Evolutionary conservation across 2,797 vertebrate species (phyloP), one percentile per base, ranked within the genome.

Genomic region (Sebastes reedi): DNA sequence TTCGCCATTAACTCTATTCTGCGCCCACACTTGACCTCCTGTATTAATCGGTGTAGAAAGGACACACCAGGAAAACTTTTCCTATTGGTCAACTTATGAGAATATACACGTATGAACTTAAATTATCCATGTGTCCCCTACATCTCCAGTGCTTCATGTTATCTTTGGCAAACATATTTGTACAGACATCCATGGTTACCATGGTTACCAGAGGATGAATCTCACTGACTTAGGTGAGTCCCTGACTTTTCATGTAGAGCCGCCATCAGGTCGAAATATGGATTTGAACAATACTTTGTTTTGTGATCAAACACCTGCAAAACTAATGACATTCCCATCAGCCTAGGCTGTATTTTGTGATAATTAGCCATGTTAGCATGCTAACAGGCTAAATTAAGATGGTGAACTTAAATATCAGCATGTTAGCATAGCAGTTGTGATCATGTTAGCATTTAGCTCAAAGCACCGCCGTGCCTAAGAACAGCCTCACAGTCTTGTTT

Each of bases 1-100:
- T 77, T 79, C n/a, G 8, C 27, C 77, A 83, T 89, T 88, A 85
- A 83, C 69, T 90, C 90, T 75, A 79, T 81, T 80, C 76, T 90
- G 84, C 61, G 5, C 52, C 62, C 77, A 86, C 30, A 52, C 29
- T 71, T 42, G 6, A 62, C 18, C 12, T 79, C 5, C 34, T 60
- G 3, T 56, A 6, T 56, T 46, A 29, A 39, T 30, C 12, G 9
- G 27, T 56, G 5, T 34, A 39, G 32, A 72, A 65, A 34, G 12
- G 5, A 39, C 34, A 29, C 8, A 42, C 4, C 60, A 34, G 36
- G 2, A 75, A 67, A 72, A 56, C 22, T 3, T 60, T 5, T 42
- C 14, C 4, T 6, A 4, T 32, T 34, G 20, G 22, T 61, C 16
- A 25, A 1, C 3, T 24, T 42, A 25, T 69, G 7, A 58, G 11